A percentile compares a stretch with the other conserved stretches of the same genome.
phyloP scores from a whole-genome alignment of 2,113 vertebrate species.

The Phrynocephalus versicolor region DNA sequence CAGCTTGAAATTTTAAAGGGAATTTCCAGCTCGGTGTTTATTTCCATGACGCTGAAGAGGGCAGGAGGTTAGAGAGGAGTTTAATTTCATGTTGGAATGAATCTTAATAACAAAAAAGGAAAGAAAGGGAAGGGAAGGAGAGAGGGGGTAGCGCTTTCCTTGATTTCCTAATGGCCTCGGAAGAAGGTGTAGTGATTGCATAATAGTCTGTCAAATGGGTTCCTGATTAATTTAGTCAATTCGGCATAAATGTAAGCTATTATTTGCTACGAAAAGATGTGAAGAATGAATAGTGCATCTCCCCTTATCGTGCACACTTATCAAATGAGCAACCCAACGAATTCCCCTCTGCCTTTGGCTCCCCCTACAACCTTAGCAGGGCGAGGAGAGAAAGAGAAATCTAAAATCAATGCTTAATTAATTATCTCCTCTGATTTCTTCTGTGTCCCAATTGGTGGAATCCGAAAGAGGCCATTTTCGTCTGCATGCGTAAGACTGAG shows the following conservation, averaged over 20 bases:
- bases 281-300: conserved; percentile 44
- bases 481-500: neutral
- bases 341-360: conserved; percentile 6
- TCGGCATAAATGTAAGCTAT: conserved; percentile 66
- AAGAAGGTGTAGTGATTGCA: conserved; percentile 69
- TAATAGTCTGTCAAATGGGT: conserved; percentile 64
- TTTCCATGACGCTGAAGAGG: conserved; percentile 48
- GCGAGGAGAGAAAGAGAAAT: neutral
- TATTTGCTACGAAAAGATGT: conserved; percentile 66
- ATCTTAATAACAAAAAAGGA: conserved; percentile 47
- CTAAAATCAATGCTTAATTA: conserved; percentile 33
- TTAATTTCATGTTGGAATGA: conserved; percentile 60
- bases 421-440: conserved; percentile 14
- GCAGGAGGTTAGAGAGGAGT: conserved; percentile 18
- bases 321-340: conserved; percentile 36
- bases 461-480: conserved; percentile 24
- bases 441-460: neutral
- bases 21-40: conserved; percentile 42
- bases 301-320: conserved; percentile 29
- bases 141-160: conserved; percentile 45
- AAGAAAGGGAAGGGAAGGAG: neutral
- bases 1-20: conserved; percentile 42
- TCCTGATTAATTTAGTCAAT: conserved; percentile 69
- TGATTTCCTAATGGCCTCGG: conserved; percentile 72
- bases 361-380: neutral